Conservation (phyloP, 2,888 invertebrate genomes). For the Globia sparganii region DNA sequence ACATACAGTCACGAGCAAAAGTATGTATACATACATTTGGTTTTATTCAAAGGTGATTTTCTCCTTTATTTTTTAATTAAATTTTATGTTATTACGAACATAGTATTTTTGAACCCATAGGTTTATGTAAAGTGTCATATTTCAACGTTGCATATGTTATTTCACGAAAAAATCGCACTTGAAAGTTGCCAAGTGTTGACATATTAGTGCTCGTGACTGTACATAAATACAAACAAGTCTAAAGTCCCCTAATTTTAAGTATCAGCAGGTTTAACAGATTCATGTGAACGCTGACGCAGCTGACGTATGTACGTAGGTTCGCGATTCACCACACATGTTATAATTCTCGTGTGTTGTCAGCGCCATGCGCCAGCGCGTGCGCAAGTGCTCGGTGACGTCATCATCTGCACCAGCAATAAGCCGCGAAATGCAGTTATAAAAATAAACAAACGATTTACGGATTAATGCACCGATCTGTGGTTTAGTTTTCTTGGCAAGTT, state of each 20-base stretch:
- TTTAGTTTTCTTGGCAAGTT: conserved; percentile 31
- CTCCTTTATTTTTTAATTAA: too few relatives aligned
- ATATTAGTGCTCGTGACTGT: too few relatives aligned
- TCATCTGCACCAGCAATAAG: conserved; percentile 30
- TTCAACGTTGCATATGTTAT: too few relatives aligned
- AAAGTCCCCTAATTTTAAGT: conserved; percentile 17
- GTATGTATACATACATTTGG: too few relatives aligned
- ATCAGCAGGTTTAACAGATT: conserved; percentile 10
- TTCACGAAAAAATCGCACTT: too few relatives aligned
- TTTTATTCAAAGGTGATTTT: too few relatives aligned
- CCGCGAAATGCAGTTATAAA: conserved; percentile 49
- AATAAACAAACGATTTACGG: conserved; percentile 54
- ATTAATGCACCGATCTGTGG: conserved; percentile 28
- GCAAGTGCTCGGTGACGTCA: conserved; percentile 56
- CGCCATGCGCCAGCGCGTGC: conserved; percentile 40
- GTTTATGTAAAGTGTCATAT: too few relatives aligned
- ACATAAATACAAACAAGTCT: conserved; percentile 7
- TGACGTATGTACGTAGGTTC: conserved; percentile 24
- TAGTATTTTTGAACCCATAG: too few relatives aligned
- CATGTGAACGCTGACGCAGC: conserved; percentile 27
- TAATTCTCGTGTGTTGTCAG: conserved; percentile 46
- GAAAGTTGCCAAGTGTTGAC: too few relatives aligned
- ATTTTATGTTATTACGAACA: too few relatives aligned
- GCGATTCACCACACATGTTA: conserved; percentile 44
- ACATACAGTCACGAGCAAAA: too few relatives aligned